phyloP scores from a whole-genome alignment of 1,140 invertebrate species.

The Aphelinus certus region DNA sequence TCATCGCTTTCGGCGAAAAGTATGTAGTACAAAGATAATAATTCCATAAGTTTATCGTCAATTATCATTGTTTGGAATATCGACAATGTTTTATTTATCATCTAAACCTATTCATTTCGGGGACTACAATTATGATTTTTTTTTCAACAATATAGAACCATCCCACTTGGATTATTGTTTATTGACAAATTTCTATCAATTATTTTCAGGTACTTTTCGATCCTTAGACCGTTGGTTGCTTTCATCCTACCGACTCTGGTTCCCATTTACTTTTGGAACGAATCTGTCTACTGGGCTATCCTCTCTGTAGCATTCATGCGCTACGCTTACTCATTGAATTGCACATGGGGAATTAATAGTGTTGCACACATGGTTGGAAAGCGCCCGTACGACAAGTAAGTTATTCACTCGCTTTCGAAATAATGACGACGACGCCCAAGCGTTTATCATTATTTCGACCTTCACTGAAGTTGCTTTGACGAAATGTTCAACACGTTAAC shows the following conservation, averaged over 20 bases:
- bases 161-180: no score
- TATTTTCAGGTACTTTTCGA: slow-evolving; percentile 72
- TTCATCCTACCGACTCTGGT: slow-evolving; percentile 79
- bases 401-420: slow-evolving; percentile 34
- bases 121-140: no score
- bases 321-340: slow-evolving; percentile 73
- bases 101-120: no score
- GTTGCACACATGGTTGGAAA: slow-evolving; percentile 77
- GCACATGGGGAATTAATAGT: slow-evolving; percentile 81
- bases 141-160: no score
- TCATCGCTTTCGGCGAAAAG: slow-evolving; percentile 19
- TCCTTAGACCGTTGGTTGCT: slow-evolving; percentile 73
- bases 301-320: slow-evolving; percentile 69
- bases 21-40: neutral
- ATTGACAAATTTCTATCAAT: slow-evolving; percentile 8
- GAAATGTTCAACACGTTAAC: no score
- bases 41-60: no score
- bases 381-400: slow-evolving; percentile 77
- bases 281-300: slow-evolving; percentile 63
- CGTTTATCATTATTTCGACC: no score
- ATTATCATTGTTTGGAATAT: no score
- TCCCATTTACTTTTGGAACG: slow-evolving; percentile 74
- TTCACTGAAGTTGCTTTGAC: no score
- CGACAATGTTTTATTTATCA: no score
- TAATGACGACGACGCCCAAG: no score